Evolutionary conservation across 2,797 vertebrate species (phyloP), one percentile per base, ranked within the genome.

Genomic region (Okamejei kenojei): DNA sequence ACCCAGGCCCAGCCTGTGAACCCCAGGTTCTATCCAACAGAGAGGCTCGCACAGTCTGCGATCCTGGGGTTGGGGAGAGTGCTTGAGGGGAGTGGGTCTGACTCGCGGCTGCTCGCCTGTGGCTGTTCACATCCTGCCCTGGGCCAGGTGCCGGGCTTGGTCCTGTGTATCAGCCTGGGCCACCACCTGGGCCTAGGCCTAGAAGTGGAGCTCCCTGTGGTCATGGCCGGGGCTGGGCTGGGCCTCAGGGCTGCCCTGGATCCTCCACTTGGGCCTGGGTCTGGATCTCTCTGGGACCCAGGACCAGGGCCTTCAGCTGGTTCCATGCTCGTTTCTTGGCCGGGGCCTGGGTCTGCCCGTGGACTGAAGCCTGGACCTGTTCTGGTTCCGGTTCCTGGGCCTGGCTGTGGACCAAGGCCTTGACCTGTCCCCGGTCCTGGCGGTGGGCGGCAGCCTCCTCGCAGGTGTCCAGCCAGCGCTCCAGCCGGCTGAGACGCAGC

Each of bases 401-500:
- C 71, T 73, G 71, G 19, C 23, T 6, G 7, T 29, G 26, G 74
- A 26, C 74, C 74, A 29, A 8, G 23, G 74, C 9, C 26, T 76
- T 6, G 74, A 9, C 23, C 74, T 29, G 74, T 5, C 7, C 74
- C 74, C 29, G 74, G 74, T 23, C 26, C 7, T n/a, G 26, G 7
- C 26, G 1, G 6, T 76, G 74, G 23, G 23, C 6, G 77, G 11
- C 77, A 32, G 77, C 77, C 77, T 79, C 32, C 77, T 79, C 10
- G n/a, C 45, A 5, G 45, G 2, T 45, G 45, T 45, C 45, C 45
- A 45, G 45, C 45, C 45, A 45, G 45, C 97, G 93, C 94, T 99
- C 98, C 9, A 98, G 95, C 45, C 90, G 93, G 93, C 95, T 94
- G 71, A 99, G 94, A 0, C 98, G 97, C 80, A 96, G 95, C 23